Conservation (phyloP, 2,888 invertebrate genomes). For the Ctenicera cuprea region DNA sequence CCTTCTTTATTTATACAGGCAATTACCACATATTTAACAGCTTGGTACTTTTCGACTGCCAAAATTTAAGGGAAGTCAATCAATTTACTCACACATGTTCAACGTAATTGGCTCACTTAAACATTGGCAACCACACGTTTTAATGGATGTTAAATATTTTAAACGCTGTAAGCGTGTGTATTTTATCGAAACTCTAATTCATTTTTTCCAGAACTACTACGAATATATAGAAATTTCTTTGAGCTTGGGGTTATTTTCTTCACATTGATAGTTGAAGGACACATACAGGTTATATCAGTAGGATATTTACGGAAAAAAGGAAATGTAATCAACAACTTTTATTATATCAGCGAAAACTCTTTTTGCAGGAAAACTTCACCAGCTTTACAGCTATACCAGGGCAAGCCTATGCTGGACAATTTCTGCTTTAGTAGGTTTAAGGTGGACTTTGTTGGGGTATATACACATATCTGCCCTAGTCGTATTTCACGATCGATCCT, state of each 20-base stretch:
- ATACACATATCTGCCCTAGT: neutral
- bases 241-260: too few species aligned
- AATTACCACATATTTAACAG: conserved; percentile 19
- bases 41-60: neutral
- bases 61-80: conserved; percentile 20
- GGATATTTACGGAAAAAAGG: too few species aligned
- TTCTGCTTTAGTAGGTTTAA: conserved; percentile 1
- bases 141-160: too few species aligned
- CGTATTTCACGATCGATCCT: conserved; percentile 25
- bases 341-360: neutral
- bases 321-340: too few species aligned
- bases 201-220: too few species aligned
- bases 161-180: too few species aligned
- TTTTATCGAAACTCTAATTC: too few species aligned
- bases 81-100: conserved; percentile 13
- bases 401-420: neutral
- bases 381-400: neutral
- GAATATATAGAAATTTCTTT: too few species aligned
- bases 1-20: conserved; percentile 22
- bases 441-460: conserved; percentile 7
- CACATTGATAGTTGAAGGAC: too few species aligned
- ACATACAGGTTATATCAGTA: too few species aligned
- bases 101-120: neutral
- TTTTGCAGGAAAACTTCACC: neutral
- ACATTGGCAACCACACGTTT: neutral